Percentiles rank a stretch among this genome's conserved stretches.
Conservation (phyloP, 2,113 vertebrate genomes). For the Burhinus bistriatus region DNA sequence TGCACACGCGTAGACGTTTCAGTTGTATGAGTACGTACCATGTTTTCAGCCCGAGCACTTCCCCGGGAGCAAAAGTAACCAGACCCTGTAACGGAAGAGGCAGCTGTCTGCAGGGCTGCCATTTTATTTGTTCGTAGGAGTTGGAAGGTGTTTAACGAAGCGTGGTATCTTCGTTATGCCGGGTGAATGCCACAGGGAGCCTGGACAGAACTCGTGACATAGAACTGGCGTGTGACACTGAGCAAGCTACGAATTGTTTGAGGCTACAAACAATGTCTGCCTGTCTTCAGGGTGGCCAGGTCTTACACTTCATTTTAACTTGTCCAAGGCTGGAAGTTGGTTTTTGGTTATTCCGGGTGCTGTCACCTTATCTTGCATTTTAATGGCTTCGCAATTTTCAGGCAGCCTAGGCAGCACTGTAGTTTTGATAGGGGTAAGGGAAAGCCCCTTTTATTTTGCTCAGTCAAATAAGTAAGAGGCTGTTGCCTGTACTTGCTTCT, state of each 20-base stretch:
- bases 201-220: neutral
- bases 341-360: neutral
- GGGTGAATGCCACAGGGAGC: neutral
- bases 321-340: neutral
- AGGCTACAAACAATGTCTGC: neutral
- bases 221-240: neutral
- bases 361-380: neutral
- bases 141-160: neutral
- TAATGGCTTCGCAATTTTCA: neutral
- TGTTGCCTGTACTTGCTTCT: neutral
- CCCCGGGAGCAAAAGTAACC: neutral
- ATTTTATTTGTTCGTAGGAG: neutral
- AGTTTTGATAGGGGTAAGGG: neutral
- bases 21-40: neutral
- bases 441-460: neutral
- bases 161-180: rapidly evolving
- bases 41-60: neutral
- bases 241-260: neutral
- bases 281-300: neutral
- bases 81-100: neutral
- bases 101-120: neutral
- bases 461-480: neutral
- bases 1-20: neutral
- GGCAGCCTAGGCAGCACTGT: neutral
- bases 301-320: neutral